These are phyloP conservation scores for Rhyacichthys aspro DNA, from an alignment of 2,797 vertebrate genomes.

Conservation along the genomic window DNA sequence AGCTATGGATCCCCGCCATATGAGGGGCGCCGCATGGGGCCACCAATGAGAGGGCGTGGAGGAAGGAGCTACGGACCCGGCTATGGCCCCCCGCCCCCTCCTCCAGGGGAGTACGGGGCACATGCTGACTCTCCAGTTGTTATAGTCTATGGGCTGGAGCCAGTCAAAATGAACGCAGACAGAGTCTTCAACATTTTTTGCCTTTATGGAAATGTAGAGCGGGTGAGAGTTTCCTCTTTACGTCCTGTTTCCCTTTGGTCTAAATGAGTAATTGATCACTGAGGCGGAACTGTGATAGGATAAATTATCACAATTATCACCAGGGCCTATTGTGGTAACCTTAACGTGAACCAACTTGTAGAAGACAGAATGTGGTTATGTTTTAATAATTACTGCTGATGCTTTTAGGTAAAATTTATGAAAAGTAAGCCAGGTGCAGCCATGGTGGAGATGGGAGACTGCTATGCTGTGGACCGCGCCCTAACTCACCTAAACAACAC, in stretches of 20 bases:
- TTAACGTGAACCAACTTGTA: no score
- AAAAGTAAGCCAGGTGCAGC: constrained; percentile 95
- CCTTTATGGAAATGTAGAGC: constrained; percentile 94
- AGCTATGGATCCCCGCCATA: constrained; percentile 89
- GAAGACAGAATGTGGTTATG: no score
- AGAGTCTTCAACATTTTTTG: constrained; percentile 94
- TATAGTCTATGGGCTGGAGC: constrained; percentile 93
- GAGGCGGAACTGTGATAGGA: no score
- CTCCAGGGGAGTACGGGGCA: constrained; percentile 85
- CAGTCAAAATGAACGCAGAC: constrained; percentile 92
- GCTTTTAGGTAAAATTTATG: constrained; percentile 93
- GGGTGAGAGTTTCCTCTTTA: constrained; percentile 78
- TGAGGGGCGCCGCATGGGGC: constrained; percentile 90
- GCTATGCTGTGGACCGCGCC: constrained; percentile 91
- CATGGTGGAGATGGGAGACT: constrained; percentile 97
- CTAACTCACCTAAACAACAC: constrained; percentile 97
- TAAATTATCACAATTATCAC: no score
- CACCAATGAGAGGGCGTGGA: constrained; percentile 88
- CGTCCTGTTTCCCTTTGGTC: no score
- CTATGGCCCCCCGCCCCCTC: constrained; percentile 88
- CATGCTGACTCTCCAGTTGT: constrained; percentile 92
- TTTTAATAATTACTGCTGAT: neutral
- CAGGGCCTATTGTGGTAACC: no score
- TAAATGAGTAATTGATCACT: no score
- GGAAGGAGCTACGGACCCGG: constrained; percentile 85